These are phyloP conservation scores for Madoqua kirkii DNA, from an alignment of 2,113 vertebrate species.

Conservation along the genomic window DNA sequence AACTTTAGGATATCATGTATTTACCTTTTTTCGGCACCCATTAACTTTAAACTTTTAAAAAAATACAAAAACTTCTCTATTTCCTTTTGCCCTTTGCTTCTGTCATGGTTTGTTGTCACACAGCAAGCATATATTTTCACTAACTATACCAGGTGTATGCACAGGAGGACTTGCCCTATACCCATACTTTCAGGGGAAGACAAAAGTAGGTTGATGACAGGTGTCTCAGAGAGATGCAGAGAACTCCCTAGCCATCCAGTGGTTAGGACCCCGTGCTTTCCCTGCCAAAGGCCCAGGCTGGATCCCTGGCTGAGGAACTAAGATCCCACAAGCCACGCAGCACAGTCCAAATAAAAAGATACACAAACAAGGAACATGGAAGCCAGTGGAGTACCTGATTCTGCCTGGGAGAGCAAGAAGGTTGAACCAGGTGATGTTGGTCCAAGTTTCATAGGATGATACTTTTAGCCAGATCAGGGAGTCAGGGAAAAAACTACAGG, in stretches of 20 bases:
- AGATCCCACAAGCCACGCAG: neutral
- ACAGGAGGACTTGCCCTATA: neutral
- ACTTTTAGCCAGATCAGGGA: neutral
- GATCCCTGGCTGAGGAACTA: neutral
- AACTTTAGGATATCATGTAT: neutral
- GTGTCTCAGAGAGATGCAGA: neutral
- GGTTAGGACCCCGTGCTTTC: neutral
- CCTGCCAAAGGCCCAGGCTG: neutral
- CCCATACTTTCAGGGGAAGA: neutral
- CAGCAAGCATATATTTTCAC: neutral
- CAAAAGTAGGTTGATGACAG: neutral
- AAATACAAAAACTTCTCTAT: neutral
- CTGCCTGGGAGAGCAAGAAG: neutral
- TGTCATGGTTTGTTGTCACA: neutral
- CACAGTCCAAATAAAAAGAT: neutral
- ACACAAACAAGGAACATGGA: neutral
- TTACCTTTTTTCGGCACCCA: neutral
- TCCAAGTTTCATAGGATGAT: neutral
- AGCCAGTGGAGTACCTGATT: neutral
- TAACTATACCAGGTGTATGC: neutral
- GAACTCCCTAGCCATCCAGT: neutral
- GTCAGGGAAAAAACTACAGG: neutral
- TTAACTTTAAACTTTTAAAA: neutral
- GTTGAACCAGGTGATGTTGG: neutral
- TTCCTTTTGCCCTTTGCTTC: conserved; percentile 7